Conservation (phyloP, 2,888 invertebrate genomes). For the Blastobasis lacticolella region DNA sequence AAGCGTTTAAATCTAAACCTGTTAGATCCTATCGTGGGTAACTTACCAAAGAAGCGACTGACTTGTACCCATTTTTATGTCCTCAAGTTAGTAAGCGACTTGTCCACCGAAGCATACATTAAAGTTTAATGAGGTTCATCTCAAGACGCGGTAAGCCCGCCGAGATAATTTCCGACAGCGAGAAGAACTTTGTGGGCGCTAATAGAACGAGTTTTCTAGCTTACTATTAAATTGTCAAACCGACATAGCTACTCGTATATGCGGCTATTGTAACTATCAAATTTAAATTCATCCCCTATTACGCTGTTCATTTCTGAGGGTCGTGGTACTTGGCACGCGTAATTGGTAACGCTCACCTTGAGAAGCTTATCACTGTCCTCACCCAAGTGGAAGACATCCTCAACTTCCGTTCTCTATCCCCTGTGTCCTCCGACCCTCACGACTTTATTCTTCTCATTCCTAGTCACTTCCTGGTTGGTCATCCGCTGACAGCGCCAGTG, state of each 20-base stretch:
- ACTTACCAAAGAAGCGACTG: slow-evolving; percentile 5
- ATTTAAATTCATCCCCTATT: slow-evolving; percentile 5
- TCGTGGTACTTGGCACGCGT: background rate
- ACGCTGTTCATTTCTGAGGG: slow-evolving; percentile 6
- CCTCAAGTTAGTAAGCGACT: slow-evolving; percentile 10
- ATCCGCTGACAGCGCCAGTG: slow-evolving; percentile 8
- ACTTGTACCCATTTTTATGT: too few relatives aligned
- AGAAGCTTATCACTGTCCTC: background rate
- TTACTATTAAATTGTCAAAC: background rate
- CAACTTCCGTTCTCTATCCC: too few relatives aligned
- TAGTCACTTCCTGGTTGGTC: slow-evolving; percentile 2
- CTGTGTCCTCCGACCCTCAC: slow-evolving; percentile 7
- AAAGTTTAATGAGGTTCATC: background rate
- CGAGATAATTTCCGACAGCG: slow-evolving; percentile 12
- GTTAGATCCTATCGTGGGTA: slow-evolving; percentile 9
- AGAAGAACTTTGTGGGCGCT: slow-evolving; percentile 13
- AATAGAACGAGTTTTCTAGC: slow-evolving; percentile 2
- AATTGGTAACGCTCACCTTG: background rate
- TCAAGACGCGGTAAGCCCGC: slow-evolving; percentile 11
- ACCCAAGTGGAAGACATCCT: background rate
- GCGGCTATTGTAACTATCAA: slow-evolving; percentile 2
- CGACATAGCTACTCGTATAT: background rate
- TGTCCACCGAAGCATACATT: slow-evolving; percentile 6
- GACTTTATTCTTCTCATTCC: slow-evolving; percentile 2
- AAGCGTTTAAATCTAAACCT: slow-evolving; percentile 1